Conservation (phyloP, 2,888 invertebrate genomes). For the Drosophila rubida region DNA sequence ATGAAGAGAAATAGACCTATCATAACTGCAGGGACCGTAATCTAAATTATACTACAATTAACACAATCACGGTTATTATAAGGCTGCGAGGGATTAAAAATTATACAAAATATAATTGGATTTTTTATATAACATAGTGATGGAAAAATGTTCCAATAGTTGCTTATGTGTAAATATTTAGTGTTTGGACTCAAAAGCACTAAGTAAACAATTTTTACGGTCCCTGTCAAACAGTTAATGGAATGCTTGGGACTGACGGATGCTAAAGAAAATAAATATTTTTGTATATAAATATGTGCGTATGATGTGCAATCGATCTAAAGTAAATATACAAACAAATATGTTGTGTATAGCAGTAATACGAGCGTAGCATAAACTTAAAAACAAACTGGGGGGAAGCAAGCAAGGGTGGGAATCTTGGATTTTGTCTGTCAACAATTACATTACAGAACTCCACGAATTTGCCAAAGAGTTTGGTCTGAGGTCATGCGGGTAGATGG, state of each 20-base stretch:
- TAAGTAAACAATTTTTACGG: too few species aligned
- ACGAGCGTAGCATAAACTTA: background rate
- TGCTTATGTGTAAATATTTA: too few species aligned
- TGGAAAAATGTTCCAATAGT: too few species aligned
- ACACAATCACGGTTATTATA: too few species aligned
- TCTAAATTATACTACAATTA: background rate
- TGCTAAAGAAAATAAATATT: background rate
- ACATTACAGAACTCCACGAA: constrained; percentile 67
- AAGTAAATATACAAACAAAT: background rate
- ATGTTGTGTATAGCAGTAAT: too few species aligned
- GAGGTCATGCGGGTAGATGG: constrained; percentile 32
- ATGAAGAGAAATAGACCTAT: background rate
- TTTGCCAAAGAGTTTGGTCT: constrained; percentile 44
- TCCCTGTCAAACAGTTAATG: background rate
- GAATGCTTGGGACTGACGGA: background rate
- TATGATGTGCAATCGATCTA: background rate
- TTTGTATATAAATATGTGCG: background rate
- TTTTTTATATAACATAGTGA: too few species aligned
- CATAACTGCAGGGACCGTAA: background rate
- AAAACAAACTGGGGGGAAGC: constrained; percentile 22
- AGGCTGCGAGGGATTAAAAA: too few species aligned
- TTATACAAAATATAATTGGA: too few species aligned
- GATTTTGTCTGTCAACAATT: constrained; percentile 38
- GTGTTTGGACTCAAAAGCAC: too few species aligned
- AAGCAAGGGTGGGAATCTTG: constrained; percentile 7